Evolutionary conservation across 2,797 vertebrate species (phyloP).

Genomic region (Arnoldichthys spilopterus): DNA sequence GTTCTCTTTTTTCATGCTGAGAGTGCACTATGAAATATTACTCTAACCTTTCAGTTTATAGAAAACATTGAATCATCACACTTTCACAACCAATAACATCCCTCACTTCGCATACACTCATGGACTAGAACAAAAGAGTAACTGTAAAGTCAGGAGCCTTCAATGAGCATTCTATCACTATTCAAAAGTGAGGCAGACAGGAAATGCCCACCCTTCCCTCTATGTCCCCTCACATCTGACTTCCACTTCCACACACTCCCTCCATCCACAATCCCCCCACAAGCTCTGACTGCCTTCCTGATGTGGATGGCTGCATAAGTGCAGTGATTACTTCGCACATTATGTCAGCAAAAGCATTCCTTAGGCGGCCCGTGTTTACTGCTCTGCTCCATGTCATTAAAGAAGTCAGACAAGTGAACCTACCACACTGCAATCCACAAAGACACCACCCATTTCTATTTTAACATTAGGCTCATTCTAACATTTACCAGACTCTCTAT

Average conservation of each 20-base stretch:
- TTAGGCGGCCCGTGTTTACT: constrained; percentile 28
- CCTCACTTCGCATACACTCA: neutral
- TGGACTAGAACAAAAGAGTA: neutral
- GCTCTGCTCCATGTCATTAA: constrained; percentile 39
- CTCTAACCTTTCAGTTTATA: neutral
- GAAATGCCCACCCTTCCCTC: constrained; percentile 52
- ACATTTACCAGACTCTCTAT: constrained; percentile 5
- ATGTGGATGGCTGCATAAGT: constrained; percentile 16
- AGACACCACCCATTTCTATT: constrained; percentile 24
- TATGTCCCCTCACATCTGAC: constrained; percentile 44
- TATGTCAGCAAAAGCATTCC: constrained; percentile 40
- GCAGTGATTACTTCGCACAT: constrained; percentile 38
- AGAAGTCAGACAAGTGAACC: constrained; percentile 28
- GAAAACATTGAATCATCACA: neutral
- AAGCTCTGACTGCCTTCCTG: constrained; percentile 14
- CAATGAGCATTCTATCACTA: constrained; percentile 29
- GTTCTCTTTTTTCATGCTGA: no score
- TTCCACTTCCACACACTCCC: constrained; percentile 49
- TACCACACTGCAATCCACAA: constrained; percentile 1
- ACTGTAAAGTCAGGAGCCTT: constrained; percentile 12
- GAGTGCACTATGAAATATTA: neutral
- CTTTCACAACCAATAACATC: neutral
- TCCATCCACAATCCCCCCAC: neutral
- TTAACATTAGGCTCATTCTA: neutral
- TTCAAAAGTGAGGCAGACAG: constrained; percentile 31